Evolutionary conservation across 2,113 vertebrate species (phyloP), one percentile per base, ranked within the genome.

Genomic region (Gymnarchus niloticus): DNA sequence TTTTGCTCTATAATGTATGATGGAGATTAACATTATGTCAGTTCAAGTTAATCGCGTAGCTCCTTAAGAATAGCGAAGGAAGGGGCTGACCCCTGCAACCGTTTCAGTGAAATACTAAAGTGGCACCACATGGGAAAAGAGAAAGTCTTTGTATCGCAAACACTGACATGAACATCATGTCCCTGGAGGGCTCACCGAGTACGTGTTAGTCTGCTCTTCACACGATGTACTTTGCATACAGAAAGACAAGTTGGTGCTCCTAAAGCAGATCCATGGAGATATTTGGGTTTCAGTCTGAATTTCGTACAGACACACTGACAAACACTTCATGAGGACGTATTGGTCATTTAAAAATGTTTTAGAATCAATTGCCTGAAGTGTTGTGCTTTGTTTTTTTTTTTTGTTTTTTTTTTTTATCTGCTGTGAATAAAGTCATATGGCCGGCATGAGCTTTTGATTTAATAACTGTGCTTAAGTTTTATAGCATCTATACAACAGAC

Each of bases 271-370:
- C 61, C 23, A 83, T 28, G 52, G 44, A 23, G 51, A 21, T 83
- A 86, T 90, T 89, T 88, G 87, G 88, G 88, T 88, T 89, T 85
- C 59, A 54, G 61, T 85, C 59, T 83, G 85, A 86, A 87, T 73
- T 83, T 81, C 83, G 86, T 78, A 87, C 56, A 46, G 87, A 84
- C 46, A 84, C 87, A 84, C 87, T 90, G 88, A 90, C 85, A 77
- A 88, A 41, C 73, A 57, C 89, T 83, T 89, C 89, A 92, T 89
- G 88, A 88, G 87, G 89, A 88, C 89, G 88, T 84, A 88, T 87
- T 80, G 83, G 81, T 86, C 88, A 88, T 80, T 52, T 83, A 87
- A 84, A 65, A 52, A 54, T 84, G 89, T 87, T 89, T 90, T 86
- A 61, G 33, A 37, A 85, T 51, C 80, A 85, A 90, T 88, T 89